Percentiles rank a stretch among this genome's conserved stretches.
Evolutionary conservation across 1,140 invertebrate species (phyloP).

Genomic region (Cydia splendana): DNA sequence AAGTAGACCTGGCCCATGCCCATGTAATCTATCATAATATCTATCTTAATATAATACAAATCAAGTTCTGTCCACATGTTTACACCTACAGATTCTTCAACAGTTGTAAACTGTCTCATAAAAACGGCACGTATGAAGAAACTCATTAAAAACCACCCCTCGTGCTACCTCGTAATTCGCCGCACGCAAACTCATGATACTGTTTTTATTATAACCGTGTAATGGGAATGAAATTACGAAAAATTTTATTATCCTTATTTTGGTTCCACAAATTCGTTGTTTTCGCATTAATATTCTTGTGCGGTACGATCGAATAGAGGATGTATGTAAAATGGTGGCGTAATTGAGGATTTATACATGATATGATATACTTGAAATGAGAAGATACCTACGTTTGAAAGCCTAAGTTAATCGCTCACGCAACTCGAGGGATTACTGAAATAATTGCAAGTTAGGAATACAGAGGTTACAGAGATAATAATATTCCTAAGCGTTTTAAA

Average conservation of each 20-base stretch:
- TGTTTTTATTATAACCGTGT: conserved; percentile 30
- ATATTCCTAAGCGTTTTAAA: too few species aligned
- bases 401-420: too few species aligned
- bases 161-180: conserved; percentile 5
- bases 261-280: conserved; percentile 8
- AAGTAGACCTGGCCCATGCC: too few species aligned
- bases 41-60: too few species aligned
- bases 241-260: conserved; percentile 22
- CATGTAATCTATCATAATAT: too few species aligned
- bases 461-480: too few species aligned
- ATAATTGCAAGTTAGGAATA: too few species aligned
- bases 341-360: conserved; percentile 8
- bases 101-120: not conserved
- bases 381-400: too few species aligned
- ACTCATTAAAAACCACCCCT: conserved; percentile 24
- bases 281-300: conserved; percentile 15
- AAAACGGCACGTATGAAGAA: conserved; percentile 1
- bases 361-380: not conserved
- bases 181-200: conserved; percentile 26
- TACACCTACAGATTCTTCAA: not conserved
- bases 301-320: not conserved
- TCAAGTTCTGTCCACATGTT: not conserved
- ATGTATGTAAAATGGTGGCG: not conserved
- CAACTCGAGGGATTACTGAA: too few species aligned
- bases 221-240: conserved; percentile 27